A percentile compares a stretch with the other conserved stretches of the same genome.
Evolutionary conservation across 2,888 invertebrate species (phyloP).

Genomic region (Phaedon cochleariae): DNA sequence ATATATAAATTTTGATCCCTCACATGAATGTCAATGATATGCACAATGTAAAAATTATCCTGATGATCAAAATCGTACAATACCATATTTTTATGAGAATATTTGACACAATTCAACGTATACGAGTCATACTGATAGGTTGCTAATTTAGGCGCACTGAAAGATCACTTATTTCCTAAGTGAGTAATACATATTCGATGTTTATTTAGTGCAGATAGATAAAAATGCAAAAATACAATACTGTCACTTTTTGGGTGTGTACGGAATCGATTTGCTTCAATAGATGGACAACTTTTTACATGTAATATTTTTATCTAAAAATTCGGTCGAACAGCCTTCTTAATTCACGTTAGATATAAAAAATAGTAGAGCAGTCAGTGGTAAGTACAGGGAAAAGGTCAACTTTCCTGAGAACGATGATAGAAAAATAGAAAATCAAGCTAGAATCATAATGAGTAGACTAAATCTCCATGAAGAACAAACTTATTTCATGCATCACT

Average conservation of each 20-base stretch:
- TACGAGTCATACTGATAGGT: slow-evolving; percentile 47
- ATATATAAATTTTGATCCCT: slow-evolving; percentile 58
- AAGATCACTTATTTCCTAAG: background rate
- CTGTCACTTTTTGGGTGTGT: background rate
- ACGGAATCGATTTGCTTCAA: background rate
- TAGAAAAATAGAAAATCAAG: no score
- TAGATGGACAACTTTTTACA: background rate
- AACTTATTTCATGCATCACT: background rate
- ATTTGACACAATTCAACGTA: slow-evolving; percentile 53
- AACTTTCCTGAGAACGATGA: no score
- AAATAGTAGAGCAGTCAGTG: slow-evolving; percentile 9
- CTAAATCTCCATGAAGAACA: background rate
- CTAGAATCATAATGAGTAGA: background rate
- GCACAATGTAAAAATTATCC: slow-evolving; percentile 44
- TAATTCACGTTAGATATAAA: slow-evolving; percentile 17
- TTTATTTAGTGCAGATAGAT: background rate
- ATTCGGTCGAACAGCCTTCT: slow-evolving; percentile 30
- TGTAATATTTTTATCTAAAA: slow-evolving; percentile 8
- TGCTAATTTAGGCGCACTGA: slow-evolving; percentile 22
- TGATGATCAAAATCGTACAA: slow-evolving; percentile 25
- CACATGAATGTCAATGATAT: slow-evolving; percentile 46
- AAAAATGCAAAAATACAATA: background rate
- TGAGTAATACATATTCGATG: background rate
- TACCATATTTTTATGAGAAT: slow-evolving; percentile 8
- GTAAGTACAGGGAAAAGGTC: slow-evolving; percentile 1